Evolutionary conservation across 2,113 vertebrate genomes (phyloP), one percentile per base, ranked within the genome.

Genomic region (Labeo rohita): DNA sequence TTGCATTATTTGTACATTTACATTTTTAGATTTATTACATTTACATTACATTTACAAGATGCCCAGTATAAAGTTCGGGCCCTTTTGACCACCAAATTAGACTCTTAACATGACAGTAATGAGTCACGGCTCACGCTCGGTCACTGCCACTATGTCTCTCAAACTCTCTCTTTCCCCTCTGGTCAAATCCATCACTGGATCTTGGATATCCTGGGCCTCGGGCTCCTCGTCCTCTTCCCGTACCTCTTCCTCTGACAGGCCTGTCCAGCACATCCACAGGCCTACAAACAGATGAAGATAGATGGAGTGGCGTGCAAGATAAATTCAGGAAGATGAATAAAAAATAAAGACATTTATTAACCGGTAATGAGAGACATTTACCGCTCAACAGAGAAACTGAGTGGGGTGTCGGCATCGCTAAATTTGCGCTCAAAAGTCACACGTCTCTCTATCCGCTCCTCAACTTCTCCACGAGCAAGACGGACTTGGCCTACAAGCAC

Each of bases 101-200:
- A n/a, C 56, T 39, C 18, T 52, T 36, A 50, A 16, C 6, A 59
- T 16, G 52, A 84, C 1, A 12, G 52, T 12, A 28, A 43, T 13
- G 18, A 23, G 54, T 21, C 11, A 10, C 3, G 39, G 94, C 96
- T 95, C 92, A 96, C 96, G 0, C 92, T 93, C 95, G 91, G 70
- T 94, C 93, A 86, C 85, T 96, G 23, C 91, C 94, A 84, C 93
- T 95, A 49, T 95, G 95, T 73, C 96, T 94, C 88, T 98, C 97
- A 89, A 94, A 96, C 74, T 96, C 97, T 47, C 90, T 75, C 87
- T 95, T 98, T 84, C 95, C 96, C 91, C 96, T 95, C 45, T 86
- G 92, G 90, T 95, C 95, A 90, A 95, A 95, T 86, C 90, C 89
- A 80, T 95, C 93, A 0, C 90, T 90, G 84, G 90, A 93, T 91